Evolutionary conservation across 2,797 vertebrate genomes (phyloP), one percentile per base, ranked within the genome.

Genomic region (Typhlichthys subterraneus): DNA sequence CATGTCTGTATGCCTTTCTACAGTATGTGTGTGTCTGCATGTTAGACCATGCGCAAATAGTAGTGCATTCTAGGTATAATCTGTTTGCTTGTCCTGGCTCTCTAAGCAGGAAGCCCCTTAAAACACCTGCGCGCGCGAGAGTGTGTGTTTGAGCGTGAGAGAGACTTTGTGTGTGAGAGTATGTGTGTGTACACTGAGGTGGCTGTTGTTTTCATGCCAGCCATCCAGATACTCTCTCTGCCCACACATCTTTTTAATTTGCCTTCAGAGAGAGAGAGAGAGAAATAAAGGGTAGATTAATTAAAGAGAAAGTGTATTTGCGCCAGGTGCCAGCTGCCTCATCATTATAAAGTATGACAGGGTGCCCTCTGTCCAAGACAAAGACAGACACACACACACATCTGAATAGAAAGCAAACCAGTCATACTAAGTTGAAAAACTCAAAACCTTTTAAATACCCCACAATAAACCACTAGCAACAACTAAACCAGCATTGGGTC

Each of bases 171-270:
- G 15, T 60, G 29, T 4, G 19, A 11, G 61, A 63, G 82, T 83
- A 85, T 60, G 29, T 5, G 19, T 11, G 61, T 63, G 82, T 83
- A 85, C 84, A 90, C 87, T 88, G 85, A 87, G 82, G 85, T 81
- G 70, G 70, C 72, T 86, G 87, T 90, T 90, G 84, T 89, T 87
- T 80, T 82, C 79, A 75, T 89, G 89, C 89, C 87, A 91, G 78
- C 79, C 80, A 65, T 82, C 85, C 88, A 86, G 88, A 91, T 87
- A 83, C 85, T 78, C 77, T 73, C 76, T 77, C 73, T 86, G 84
- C 82, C 81, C 77, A 81, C 69, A 78, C 73, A 83, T 70, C 82
- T 69, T 79, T 83, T 87, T 87, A 76, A 87, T 83, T 87, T 47
- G 65, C 76, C 77, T 80, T 63, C 50, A 72, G 52, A 17, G 52